Conservation (phyloP, 2,888 invertebrate genomes). For the Ligdia adustata region DNA sequence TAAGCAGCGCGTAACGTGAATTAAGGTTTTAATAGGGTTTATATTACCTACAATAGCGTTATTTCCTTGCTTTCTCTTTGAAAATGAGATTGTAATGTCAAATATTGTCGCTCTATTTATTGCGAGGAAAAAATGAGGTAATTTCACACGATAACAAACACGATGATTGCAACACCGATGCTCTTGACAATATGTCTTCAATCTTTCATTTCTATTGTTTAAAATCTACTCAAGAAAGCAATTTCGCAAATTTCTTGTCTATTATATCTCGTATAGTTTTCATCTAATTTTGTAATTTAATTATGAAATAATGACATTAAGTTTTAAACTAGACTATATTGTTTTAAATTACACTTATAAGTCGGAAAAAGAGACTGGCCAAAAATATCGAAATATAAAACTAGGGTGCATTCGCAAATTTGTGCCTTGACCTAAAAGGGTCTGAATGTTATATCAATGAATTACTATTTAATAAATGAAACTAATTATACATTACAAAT, state of each 20-base stretch:
- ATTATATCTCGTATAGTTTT: too few species aligned
- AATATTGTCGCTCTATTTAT: slow-evolving; percentile 21
- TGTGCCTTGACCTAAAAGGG: too few species aligned
- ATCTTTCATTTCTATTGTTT: slow-evolving; percentile 3
- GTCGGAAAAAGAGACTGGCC: too few species aligned
- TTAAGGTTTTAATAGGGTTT: slow-evolving; percentile 1
- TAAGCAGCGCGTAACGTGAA: slow-evolving; percentile 6
- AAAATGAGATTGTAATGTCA: slow-evolving; percentile 6
- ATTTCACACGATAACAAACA: slow-evolving; percentile 31
- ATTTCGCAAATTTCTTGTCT: background rate
- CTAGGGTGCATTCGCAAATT: too few species aligned
- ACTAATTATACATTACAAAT: too few species aligned
- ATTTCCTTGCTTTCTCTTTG: slow-evolving; percentile 9
- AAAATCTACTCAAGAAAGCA: background rate
- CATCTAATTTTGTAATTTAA: too few species aligned
- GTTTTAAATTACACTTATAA: too few species aligned
- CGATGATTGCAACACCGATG: slow-evolving; percentile 19
- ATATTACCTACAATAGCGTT: slow-evolving; percentile 1
- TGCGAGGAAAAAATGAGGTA: slow-evolving; percentile 11
- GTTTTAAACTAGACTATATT: too few species aligned
- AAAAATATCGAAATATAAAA: too few species aligned
- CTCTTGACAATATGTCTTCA: slow-evolving; percentile 11
- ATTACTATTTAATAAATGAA: too few species aligned
- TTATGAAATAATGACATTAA: too few species aligned
- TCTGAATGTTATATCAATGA: too few species aligned